Evolutionary conservation across 2,797 vertebrate genomes (phyloP), one percentile per base, ranked within the genome.

Genomic region (Darevskia nairensis): DNA sequence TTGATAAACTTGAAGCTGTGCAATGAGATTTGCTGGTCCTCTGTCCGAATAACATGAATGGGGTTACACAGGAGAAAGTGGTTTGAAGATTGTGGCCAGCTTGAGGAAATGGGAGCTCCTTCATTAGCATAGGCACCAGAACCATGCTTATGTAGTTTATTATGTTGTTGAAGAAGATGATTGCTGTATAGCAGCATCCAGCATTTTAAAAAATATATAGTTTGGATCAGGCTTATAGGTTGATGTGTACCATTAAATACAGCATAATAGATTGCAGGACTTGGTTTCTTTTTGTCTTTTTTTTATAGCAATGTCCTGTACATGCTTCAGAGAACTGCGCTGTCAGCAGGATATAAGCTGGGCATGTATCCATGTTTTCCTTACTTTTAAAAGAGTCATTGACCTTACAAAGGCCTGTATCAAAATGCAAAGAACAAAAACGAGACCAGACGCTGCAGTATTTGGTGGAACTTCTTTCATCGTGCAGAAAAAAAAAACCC

Each of bases 221-320:
- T 95, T 95, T 95, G 96, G 95, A 95, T 95, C 10, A 21, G 81
- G 92, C 78, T 74, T 94, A 96, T 94, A 94, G 92, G 92, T 94
- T 84, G 90, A 93, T 96, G 95, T 23, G 69, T 85, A 87, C 85
- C 94, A 94, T 95, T 94, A 94, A 95, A 95, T 93, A 89, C 86
- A 92, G 94, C 86, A 94, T 97, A 97, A 97, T 96, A 95, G 96
- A 95, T 94, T 96, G 95, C 97, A 97, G 97, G 93, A 95, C 95
- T 96, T 94, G 92, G 89, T 95, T 93, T 94, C 94, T 96, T 94
- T 92, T 87, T 35, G 35, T 35, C 35, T 35, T 35, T 35, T 35
- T 35, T 35, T 35, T 35, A 35, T 35, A 88, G 96, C 93, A 90
- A 91, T 0, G 0, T 85, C 39, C 90, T 91, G 94, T 92, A 87